These are phyloP conservation scores for Fringilla coelebs DNA, from an alignment of 2,797 vertebrate genomes.

Conservation along the genomic window DNA sequence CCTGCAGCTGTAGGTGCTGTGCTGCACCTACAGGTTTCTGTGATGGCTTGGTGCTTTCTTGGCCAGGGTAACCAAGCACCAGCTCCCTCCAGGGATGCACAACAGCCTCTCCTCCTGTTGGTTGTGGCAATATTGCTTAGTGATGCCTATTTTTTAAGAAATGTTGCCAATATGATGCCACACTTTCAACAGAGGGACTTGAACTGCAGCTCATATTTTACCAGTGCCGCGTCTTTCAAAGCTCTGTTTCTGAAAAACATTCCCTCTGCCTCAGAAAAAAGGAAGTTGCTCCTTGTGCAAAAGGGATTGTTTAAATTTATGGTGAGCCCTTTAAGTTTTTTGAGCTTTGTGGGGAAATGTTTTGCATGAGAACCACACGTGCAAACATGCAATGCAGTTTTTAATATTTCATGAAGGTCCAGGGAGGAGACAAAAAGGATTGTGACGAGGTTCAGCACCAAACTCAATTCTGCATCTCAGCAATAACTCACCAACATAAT, in stretches of 20 bases:
- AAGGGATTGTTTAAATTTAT: neutral
- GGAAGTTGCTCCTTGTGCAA: neutral
- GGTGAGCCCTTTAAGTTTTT: neutral
- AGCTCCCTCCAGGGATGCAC: neutral
- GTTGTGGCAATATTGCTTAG: neutral
- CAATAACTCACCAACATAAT: neutral
- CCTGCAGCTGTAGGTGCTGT: neutral
- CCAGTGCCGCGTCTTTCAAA: neutral
- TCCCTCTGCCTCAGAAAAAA: neutral
- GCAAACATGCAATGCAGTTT: neutral
- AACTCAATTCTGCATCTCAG: neutral
- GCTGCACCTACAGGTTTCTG: neutral
- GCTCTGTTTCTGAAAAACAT: neutral
- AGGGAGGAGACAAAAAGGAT: neutral
- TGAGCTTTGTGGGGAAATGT: neutral
- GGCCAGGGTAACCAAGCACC: neutral
- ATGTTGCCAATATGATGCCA: accelerated
- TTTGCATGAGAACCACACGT: accelerated
- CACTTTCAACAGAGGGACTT: neutral
- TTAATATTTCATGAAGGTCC: neutral
- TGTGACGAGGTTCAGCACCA: accelerated
- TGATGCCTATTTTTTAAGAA: neutral
- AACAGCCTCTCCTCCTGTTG: neutral
- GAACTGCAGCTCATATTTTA: neutral
- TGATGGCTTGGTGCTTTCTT: neutral